phyloP scores from a whole-genome alignment of 2,113 vertebrate species.

The Paedocypris sp. region DNA sequence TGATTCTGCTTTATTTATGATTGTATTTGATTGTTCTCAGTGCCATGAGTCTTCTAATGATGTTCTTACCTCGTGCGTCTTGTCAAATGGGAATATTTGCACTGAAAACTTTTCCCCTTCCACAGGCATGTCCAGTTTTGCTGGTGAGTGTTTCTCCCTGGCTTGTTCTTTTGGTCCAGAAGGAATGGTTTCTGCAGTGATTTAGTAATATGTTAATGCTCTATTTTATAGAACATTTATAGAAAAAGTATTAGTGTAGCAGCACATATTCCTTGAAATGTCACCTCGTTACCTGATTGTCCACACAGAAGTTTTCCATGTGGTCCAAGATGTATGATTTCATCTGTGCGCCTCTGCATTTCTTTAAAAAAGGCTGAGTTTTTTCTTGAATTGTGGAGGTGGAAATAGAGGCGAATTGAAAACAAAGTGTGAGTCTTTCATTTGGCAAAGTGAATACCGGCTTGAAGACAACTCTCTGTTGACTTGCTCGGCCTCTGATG shows the following conservation, averaged over 20 bases:
- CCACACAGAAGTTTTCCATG: background rate
- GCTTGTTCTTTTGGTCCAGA: background rate
- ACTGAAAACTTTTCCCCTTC: background rate
- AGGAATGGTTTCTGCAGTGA: background rate
- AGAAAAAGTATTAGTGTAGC: background rate
- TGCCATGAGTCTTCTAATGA: background rate
- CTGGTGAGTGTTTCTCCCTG: background rate
- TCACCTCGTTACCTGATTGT: background rate
- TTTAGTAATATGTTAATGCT: background rate
- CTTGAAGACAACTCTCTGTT: background rate
- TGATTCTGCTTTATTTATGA: background rate
- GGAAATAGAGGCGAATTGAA: background rate
- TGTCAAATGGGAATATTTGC: background rate
- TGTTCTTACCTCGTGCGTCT: background rate
- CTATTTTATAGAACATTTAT: background rate
- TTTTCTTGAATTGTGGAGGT: background rate
- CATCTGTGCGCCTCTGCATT: background rate
- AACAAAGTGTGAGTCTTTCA: background rate
- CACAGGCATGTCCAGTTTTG: background rate
- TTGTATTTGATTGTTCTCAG: too few relatives aligned
- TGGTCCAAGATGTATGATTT: background rate
- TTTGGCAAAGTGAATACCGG: background rate
- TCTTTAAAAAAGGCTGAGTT: background rate
- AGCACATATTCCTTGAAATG: background rate
- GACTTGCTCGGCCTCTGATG: background rate